phyloP scores from a whole-genome alignment of 2,797 vertebrate genomes.

The Orientallactaga sibirica region DNA sequence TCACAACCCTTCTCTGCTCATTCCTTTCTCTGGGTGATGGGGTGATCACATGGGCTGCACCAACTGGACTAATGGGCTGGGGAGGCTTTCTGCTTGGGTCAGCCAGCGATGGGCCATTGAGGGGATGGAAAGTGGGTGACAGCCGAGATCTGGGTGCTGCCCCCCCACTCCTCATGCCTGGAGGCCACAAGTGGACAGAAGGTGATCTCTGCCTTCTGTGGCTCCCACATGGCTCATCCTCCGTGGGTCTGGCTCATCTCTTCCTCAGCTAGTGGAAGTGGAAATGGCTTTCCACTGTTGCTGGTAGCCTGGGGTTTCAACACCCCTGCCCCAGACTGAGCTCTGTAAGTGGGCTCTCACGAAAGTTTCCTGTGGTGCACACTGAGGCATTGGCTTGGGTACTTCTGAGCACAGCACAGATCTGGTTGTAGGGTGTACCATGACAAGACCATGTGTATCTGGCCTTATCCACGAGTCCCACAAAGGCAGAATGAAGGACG shows the following conservation, averaged over 20 bases:
- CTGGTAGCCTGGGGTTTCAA: background rate
- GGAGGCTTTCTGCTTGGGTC: background rate
- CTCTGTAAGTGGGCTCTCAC: background rate
- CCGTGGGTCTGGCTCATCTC: background rate
- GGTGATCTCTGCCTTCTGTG: background rate
- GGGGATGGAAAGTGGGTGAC: background rate
- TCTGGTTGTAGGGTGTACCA: slow-evolving; percentile 28
- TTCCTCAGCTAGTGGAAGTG: background rate
- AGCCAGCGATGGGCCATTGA: background rate
- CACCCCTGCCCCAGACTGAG: background rate
- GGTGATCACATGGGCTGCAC: background rate
- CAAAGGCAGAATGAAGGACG: slow-evolving; percentile 32
- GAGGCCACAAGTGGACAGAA: background rate
- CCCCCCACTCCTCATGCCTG: background rate
- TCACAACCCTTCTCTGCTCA: background rate
- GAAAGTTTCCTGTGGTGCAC: background rate
- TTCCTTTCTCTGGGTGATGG: background rate
- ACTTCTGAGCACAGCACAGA: background rate
- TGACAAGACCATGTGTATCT: slow-evolving; percentile 29
- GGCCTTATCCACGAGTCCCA: slow-evolving; percentile 35
- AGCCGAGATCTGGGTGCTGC: background rate
- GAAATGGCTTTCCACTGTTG: background rate
- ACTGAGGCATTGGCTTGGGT: too few relatives aligned
- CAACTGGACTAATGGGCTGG: background rate
- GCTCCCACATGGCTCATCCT: background rate